Percentiles rank a stretch among this genome's conserved stretches.
Conservation (phyloP, 2,797 vertebrate species). For the Distichodus sexfasciatus region DNA sequence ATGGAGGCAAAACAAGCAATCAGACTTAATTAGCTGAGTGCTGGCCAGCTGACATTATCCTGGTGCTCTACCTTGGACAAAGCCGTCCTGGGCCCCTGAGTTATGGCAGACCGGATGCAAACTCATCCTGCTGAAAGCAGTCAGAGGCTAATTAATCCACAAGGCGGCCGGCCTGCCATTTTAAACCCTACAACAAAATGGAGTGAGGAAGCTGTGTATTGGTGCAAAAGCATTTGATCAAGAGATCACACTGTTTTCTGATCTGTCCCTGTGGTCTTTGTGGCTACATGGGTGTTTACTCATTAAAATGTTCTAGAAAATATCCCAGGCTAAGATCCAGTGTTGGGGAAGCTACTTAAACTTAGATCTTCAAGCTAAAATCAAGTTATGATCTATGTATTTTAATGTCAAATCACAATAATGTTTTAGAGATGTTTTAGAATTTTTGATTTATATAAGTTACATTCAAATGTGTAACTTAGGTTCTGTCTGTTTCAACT, state of each 20-base stretch:
- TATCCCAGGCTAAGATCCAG: too few relatives aligned
- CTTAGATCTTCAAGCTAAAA: too few relatives aligned
- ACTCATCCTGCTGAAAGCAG: conserved; percentile 25
- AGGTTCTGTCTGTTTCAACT: too few relatives aligned
- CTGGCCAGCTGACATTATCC: conserved; percentile 38
- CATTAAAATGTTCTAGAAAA: not conserved
- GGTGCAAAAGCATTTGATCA: not conserved
- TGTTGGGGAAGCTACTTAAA: too few relatives aligned
- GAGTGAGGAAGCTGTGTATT: not conserved
- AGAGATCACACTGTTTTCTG: not conserved
- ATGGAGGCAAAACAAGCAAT: conserved; percentile 46
- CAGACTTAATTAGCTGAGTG: conserved; percentile 39
- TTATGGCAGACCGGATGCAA: conserved; percentile 21
- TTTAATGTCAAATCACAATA: too few relatives aligned
- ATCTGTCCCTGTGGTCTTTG: not conserved
- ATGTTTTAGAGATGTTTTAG: too few relatives aligned
- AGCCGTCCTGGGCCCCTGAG: not conserved
- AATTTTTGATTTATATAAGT: too few relatives aligned
- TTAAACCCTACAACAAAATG: conserved; percentile 10
- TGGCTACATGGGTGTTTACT: not conserved
- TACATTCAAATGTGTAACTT: too few relatives aligned
- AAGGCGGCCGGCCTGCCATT: conserved; percentile 1
- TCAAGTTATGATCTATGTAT: too few relatives aligned
- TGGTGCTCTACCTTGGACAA: conserved; percentile 25
- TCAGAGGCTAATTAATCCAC: not conserved